Conservation (phyloP, 2,888 invertebrate genomes). For the Melinopterus prodromus region DNA sequence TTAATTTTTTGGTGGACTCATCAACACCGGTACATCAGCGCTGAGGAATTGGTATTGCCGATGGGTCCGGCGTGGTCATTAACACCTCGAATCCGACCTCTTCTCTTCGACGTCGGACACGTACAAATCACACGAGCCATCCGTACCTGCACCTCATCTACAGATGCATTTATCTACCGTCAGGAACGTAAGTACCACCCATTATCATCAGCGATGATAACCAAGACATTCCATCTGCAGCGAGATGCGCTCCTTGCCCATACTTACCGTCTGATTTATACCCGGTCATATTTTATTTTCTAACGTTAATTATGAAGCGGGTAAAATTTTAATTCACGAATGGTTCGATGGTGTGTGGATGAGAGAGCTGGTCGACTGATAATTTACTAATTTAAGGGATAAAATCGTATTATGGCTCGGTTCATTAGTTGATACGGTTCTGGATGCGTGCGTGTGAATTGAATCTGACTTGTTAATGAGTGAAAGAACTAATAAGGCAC, state of each 20-base stretch:
- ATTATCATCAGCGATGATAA: slow-evolving; percentile 46
- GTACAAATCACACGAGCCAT: slow-evolving; percentile 46
- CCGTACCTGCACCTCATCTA: slow-evolving; percentile 47
- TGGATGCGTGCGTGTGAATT: neutral
- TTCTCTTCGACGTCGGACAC: slow-evolving; percentile 48
- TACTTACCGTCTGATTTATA: slow-evolving; percentile 45
- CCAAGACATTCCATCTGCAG: slow-evolving; percentile 47
- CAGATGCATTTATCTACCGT: slow-evolving; percentile 55
- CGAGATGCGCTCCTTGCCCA: slow-evolving; percentile 51
- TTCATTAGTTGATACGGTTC: neutral
- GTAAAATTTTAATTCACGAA: slow-evolving; percentile 38
- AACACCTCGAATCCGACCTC: slow-evolving; percentile 48
- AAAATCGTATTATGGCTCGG: neutral
- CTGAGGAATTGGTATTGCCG: slow-evolving; percentile 34
- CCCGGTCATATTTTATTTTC: slow-evolving; percentile 40
- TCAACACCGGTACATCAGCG: slow-evolving; percentile 19
- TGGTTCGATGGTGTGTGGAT: neutral
- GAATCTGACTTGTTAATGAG: neutral
- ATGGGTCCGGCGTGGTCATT: slow-evolving; percentile 48
- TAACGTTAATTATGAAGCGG: slow-evolving; percentile 44
- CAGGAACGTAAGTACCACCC: slow-evolving; percentile 47
- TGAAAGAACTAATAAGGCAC: neutral
- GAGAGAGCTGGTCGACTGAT: neutral
- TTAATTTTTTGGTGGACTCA: slow-evolving; percentile 36
- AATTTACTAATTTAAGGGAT: neutral